Evolutionary conservation across 2,888 invertebrate species (phyloP), one percentile per base, ranked within the genome.

Genomic region (Drosophila ustulata): DNA sequence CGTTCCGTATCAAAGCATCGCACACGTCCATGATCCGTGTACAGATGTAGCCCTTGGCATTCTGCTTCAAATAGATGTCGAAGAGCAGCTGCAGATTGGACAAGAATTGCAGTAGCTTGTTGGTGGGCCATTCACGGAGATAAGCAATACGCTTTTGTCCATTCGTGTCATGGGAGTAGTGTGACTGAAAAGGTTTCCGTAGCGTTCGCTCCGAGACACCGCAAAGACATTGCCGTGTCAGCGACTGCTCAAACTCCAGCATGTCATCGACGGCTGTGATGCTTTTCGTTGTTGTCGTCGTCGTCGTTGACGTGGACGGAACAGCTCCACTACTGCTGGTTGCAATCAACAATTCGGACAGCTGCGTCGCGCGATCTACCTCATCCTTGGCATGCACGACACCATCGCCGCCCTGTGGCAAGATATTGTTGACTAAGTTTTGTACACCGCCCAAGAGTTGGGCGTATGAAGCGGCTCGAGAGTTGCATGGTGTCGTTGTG

Each of bases 11-110:
- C 55, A 97, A 93, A 61, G 96, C 95, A 89, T 96, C 96, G 91
- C 97, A 96, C 23, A 96, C 95, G 80, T 95, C 95, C 93, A 96
- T 95, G 51, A 97, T 94, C 81, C 95, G 94, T 43, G 96, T 95
- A 92, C 97, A 97, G 91, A 97, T 96, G 37, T 95, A 94, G 11
- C 97, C 97, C 72, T 95, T 95, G 55, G 95, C 94, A 83, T 96
- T 97, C 91, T 97, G 97, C 90, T 96, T 96, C 57, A 97, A 93
- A 89, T 97, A 97, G 53, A 97, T 94, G 91, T 97, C 97, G 89
- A 97, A 97, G 75, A 97, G 93, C 11, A 97, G 93, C 89, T 97
- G 97, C 86, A 97, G 94, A 76, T 96, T 96, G 67, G 97, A 97
- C 71, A 97, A 93, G 90, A 97, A 97, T 83, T 96, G 95, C 45